Evolutionary conservation across 2,888 invertebrate genomes (phyloP), one percentile per base, ranked within the genome.

Genomic region (Heliconius charithonia): DNA sequence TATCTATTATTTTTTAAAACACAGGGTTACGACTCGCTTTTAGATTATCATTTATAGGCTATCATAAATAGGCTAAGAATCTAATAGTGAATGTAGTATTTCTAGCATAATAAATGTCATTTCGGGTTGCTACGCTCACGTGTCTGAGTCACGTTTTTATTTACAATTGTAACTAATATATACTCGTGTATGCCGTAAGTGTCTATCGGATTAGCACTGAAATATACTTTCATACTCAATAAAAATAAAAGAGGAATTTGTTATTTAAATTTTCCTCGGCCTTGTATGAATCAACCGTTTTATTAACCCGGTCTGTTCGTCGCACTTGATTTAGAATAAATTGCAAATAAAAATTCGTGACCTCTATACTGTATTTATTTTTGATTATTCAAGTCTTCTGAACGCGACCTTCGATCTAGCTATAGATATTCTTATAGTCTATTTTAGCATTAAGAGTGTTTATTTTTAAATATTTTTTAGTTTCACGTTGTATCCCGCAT

Each of bases 261-360:
- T 74, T 79, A 73, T 32, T 32, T 70, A 13, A 41, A 80, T 51
- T 66, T 72, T 27, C 37, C 25, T 27, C 67, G 82, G 76, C 82
- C 82, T 82, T 81, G 82, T 77, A 41, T 79, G 82, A 81, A 72
- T 82, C 82, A 82, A 78, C 81, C 70, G 41, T 65, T 79, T 81
- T 81, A 82, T 81, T 78, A 78, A 78, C 77, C 75, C 81, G 65
- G 80, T 75, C 81, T 80, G 74, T 67, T 37, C 56, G 76, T 77
- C 71, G 67, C 76, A 75, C 78, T 82, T 78, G 45, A 71, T 82
- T 78, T 78, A 79, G 81, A 80, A 74, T 81, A 78, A 80, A 80
- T 79, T 76, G 81, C 80, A 82, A 84, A 79, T 78, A 80, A 77
- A 82, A 81, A 73, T 80, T 80, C 79, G 67, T 71, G 82, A 81